These are phyloP conservation scores for Cataglyphis albicans DNA, from an alignment of 2,888 invertebrate genomes.

Conservation along the genomic window DNA sequence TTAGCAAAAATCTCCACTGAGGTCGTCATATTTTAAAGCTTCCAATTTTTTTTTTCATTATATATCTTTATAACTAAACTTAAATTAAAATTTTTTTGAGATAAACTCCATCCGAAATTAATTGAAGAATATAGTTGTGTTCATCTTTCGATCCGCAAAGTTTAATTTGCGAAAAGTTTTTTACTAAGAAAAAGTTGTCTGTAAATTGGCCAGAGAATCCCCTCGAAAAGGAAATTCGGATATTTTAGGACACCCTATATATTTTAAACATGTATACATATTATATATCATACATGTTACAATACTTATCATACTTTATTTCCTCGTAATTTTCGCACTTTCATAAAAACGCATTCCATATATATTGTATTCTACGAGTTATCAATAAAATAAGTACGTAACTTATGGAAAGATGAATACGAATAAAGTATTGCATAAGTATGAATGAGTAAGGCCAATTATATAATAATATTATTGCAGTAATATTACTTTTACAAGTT, in stretches of 20 bases:
- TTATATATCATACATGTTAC: not conserved
- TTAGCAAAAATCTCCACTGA: too few relatives aligned
- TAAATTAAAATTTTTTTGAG: too few relatives aligned
- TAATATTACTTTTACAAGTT: not conserved
- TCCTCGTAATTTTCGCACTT: constrained; percentile 43
- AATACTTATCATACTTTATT: not conserved
- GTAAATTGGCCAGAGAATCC: not conserved
- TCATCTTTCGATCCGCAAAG: too few relatives aligned
- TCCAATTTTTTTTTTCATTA: too few relatives aligned
- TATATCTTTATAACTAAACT: too few relatives aligned
- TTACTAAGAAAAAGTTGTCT: not conserved
- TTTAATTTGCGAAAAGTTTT: too few relatives aligned
- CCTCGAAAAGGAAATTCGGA: not conserved
- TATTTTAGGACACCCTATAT: not conserved
- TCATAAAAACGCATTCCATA: not conserved
- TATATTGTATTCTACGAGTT: not conserved
- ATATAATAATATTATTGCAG: not conserved
- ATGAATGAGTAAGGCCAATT: not conserved
- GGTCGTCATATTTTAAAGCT: too few relatives aligned
- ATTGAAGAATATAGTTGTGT: too few relatives aligned
- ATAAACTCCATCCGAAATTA: too few relatives aligned
- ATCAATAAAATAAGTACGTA: not conserved
- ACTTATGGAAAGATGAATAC: constrained; percentile 1
- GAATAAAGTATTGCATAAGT: not conserved
- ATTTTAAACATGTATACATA: constrained; percentile 5